A percentile compares a stretch with the other conserved stretches of the same genome.
Evolutionary conservation across 2,797 vertebrate species (phyloP).

Genomic region (Prunella strophiata): DNA sequence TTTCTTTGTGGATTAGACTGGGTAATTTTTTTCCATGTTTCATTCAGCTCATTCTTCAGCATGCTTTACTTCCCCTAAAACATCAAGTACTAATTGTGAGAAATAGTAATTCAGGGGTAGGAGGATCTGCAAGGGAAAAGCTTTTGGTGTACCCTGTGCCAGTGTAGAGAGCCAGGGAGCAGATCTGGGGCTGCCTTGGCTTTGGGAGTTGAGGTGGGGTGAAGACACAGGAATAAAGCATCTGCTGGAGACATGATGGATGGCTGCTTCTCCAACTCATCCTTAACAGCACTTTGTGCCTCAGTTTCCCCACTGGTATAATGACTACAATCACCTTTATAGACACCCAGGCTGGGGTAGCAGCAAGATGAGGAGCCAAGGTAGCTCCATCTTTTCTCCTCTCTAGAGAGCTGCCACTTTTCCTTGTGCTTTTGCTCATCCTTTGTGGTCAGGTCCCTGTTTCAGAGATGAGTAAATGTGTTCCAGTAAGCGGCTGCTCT

Average conservation of each 20-base stretch:
- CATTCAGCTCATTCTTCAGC: background rate
- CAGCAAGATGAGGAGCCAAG: background rate
- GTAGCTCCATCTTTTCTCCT: background rate
- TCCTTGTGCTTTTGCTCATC: background rate
- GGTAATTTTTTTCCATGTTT: background rate
- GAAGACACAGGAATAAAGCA: background rate
- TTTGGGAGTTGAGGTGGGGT: background rate
- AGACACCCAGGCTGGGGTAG: background rate
- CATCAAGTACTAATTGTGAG: background rate
- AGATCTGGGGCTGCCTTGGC: background rate
- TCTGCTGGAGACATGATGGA: background rate
- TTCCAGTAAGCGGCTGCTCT: slow-evolving; percentile 7
- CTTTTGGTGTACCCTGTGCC: background rate
- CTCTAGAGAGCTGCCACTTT: background rate
- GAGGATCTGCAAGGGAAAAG: background rate
- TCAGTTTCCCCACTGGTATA: background rate
- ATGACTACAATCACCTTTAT: background rate
- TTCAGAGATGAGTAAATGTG: background rate
- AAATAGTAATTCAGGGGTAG: background rate
- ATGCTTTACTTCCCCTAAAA: background rate
- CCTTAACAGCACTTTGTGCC: background rate
- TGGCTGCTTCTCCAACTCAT: background rate
- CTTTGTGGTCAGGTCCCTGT: background rate
- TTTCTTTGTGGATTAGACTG: slow-evolving; percentile 9
- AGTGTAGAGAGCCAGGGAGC: background rate